Evolutionary conservation across 2,113 vertebrate species (phyloP).

Genomic region (Platysternon megacephalum): DNA sequence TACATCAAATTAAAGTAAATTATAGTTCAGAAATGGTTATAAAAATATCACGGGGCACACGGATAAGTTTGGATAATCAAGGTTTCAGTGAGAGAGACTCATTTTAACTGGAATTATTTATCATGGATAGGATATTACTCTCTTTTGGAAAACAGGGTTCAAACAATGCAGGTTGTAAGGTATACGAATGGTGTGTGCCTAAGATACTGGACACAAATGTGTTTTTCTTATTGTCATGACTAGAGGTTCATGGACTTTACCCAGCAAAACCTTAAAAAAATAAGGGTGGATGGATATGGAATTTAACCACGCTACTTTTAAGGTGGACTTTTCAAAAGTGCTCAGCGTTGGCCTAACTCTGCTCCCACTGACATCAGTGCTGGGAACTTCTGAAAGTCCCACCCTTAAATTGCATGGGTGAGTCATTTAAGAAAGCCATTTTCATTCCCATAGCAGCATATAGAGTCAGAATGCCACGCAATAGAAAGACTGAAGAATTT

Average conservation of each 20-base stretch:
- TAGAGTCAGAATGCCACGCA: not conserved
- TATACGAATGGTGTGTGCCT: not conserved
- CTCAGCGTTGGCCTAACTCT: not conserved
- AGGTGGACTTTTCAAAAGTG: not conserved
- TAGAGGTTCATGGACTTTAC: not conserved
- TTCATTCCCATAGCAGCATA: fast-evolving
- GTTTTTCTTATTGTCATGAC: fast-evolving
- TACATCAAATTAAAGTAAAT: not conserved
- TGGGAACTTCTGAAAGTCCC: not conserved
- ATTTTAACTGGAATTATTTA: not conserved
- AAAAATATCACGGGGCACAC: not conserved
- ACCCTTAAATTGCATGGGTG: not conserved
- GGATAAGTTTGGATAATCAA: not conserved
- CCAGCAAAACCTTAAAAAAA: not conserved
- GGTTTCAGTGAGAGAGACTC: fast-evolving
- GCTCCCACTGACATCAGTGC: not conserved
- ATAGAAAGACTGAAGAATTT: not conserved
- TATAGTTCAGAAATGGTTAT: not conserved
- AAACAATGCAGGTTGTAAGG: not conserved
- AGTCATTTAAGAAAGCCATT: fast-evolving
- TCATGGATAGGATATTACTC: not conserved
- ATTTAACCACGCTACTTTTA: not conserved
- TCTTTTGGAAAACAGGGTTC: not conserved
- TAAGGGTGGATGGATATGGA: not conserved
- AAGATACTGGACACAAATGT: not conserved